Evolutionary conservation across 2,888 invertebrate species (phyloP).

Genomic region (Helobdella robusta): DNA sequence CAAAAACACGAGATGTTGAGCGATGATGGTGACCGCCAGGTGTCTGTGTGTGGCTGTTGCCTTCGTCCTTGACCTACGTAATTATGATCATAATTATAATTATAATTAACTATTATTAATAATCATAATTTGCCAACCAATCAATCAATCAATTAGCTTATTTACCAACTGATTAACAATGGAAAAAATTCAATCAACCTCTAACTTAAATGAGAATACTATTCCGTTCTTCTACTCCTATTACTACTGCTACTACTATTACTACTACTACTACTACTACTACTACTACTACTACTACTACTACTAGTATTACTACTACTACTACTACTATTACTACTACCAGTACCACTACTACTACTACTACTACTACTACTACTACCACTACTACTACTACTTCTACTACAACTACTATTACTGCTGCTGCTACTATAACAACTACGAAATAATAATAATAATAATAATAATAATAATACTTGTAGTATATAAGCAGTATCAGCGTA

Average conservation of each 20-base stretch:
- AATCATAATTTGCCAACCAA: too few species aligned
- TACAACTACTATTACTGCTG: neutral
- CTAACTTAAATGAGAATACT: neutral
- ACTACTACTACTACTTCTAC: neutral
- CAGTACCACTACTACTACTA: neutral
- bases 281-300: neutral
- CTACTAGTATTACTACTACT: neutral
- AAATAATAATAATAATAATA: neutral
- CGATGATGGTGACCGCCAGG: slow-evolving; percentile 44
- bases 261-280: neutral
- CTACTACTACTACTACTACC: neutral
- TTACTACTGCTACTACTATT: neutral
- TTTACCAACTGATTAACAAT: neutral
- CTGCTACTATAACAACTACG: neutral
- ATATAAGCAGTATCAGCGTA: slow-evolving; percentile 43
- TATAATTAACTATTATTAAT: too few species aligned
- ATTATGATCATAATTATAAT: neutral
- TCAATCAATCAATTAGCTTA: too few species aligned
- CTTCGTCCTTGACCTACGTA: slow-evolving; percentile 44
- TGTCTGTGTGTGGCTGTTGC: slow-evolving; percentile 49
- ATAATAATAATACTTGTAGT: slow-evolving; percentile 39
- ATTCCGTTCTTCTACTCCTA: neutral
- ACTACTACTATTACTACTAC: neutral
- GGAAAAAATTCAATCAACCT: neutral
- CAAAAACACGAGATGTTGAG: slow-evolving; percentile 46